Evolutionary conservation across 1,140 invertebrate species (phyloP), one percentile per base, ranked within the genome.

Genomic region (Drosophila mojavensis): DNA sequence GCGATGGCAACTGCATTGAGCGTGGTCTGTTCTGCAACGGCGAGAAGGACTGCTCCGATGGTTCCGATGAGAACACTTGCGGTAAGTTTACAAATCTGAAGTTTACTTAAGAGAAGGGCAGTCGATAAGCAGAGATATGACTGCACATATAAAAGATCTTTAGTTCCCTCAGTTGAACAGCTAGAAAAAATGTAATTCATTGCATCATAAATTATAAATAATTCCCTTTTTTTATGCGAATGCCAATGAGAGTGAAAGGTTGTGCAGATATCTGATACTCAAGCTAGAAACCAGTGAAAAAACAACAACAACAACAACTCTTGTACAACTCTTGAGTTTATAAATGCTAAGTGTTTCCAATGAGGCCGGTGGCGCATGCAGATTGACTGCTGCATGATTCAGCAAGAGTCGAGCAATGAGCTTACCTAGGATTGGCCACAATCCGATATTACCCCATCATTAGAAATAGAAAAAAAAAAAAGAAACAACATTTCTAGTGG

Each of bases 11-110:
- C 73, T 98, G 97, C 92, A 96, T 98, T 74, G 97, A 97, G 86
- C 95, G 97, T 51, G 97, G 97, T 24, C 94, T 98, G 1, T 98
- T 98, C 95, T 98, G 97, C 93, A 98, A 98, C 93, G 97, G 97
- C 50, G 96, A 97, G 82, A 97, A 97, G 81, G 97, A 98, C 91
- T 98, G 97, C 90, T 91, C 93, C 0, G 97, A 98, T 91, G 97
- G 97, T 47, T 98, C 97, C 4, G 97, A 98, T 90, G 97, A 98
- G 93, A 98, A 97, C 92, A 95, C 96, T 93, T 98, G 97, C 91
- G 97, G 97, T 98, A 92, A 95, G 96, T 95, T 15, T 6, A 53
- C 7, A 13, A 30, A 2, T n/a, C 10, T 7, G 5, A 4, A 3
- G 3, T 47, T 47, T 3, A 33, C 6, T 33, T 33, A 33, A 33